These are phyloP conservation scores for Pelobates fuscus DNA, from an alignment of 2,113 vertebrate genomes.

Conservation along the genomic window DNA sequence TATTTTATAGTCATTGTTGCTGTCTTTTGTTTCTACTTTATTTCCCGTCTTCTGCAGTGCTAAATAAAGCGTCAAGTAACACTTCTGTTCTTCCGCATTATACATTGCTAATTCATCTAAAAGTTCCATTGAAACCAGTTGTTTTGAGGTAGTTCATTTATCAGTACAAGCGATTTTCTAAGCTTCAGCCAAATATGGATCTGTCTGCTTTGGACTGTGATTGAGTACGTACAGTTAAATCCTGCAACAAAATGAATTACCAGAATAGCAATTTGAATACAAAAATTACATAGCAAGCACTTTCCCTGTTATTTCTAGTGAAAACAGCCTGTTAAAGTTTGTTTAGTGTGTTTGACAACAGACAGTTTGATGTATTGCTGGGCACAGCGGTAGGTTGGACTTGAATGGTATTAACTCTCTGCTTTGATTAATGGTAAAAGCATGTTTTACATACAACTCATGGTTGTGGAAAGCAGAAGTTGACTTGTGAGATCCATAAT, in stretches of 20 bases:
- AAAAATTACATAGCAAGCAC: constrained; percentile 75
- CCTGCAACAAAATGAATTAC: constrained; percentile 68
- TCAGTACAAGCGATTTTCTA: constrained; percentile 56
- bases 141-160: constrained; percentile 58
- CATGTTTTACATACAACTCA: constrained; percentile 75
- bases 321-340: constrained; percentile 77
- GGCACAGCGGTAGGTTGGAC: constrained; percentile 81
- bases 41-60: background rate
- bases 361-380: constrained; percentile 84
- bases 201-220: constrained; percentile 59
- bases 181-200: constrained; percentile 57
- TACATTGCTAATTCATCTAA: constrained; percentile 50
- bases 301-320: constrained; percentile 70
- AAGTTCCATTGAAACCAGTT: constrained; percentile 51
- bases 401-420: constrained; percentile 81
- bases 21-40: constrained; percentile 17
- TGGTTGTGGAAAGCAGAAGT: constrained; percentile 78
- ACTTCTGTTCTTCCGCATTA: constrained; percentile 24
- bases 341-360: constrained; percentile 80
- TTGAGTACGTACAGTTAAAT: constrained; percentile 72
- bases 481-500: constrained; percentile 77
- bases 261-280: constrained; percentile 71
- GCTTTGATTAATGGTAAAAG: constrained; percentile 87
- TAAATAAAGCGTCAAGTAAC: constrained; percentile 16
- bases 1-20: too few species aligned